Percentiles rank a stretch among this genome's conserved stretches.
Conservation (phyloP, 2,888 invertebrate species). For the Galerucella pusilla region DNA sequence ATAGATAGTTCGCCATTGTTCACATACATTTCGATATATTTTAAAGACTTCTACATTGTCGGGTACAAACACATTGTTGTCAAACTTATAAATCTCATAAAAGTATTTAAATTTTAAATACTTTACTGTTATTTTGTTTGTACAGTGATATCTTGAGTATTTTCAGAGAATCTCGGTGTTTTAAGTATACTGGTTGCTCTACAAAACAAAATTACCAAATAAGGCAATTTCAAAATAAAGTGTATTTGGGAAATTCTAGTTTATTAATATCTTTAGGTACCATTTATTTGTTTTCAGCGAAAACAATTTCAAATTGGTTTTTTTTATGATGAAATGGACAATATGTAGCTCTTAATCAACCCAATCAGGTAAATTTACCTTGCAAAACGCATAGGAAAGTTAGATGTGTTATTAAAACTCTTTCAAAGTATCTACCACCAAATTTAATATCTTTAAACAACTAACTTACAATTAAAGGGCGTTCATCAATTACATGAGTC, state of each 20-base stretch:
- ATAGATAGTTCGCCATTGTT: conserved; percentile 21
- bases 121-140: too few relatives aligned
- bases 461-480: too few relatives aligned
- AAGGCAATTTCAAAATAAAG: background rate
- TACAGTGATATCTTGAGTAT: background rate
- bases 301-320: background rate
- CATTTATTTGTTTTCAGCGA: background rate
- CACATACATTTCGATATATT: conserved; percentile 19
- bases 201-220: background rate
- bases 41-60: conserved; percentile 18
- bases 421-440: too few relatives aligned
- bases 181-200: background rate
- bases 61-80: conserved; percentile 21
- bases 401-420: too few relatives aligned
- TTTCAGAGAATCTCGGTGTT: background rate
- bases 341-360: background rate
- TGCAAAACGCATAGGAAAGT: too few relatives aligned
- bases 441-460: too few relatives aligned
- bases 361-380: background rate
- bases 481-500: too few relatives aligned
- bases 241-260: background rate
- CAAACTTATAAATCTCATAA: background rate
- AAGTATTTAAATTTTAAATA: background rate
- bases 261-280: background rate
- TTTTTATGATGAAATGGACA: too few relatives aligned